phyloP scores from a whole-genome alignment of 2,797 vertebrate genomes.

The Platyrinchus mystaceus region DNA sequence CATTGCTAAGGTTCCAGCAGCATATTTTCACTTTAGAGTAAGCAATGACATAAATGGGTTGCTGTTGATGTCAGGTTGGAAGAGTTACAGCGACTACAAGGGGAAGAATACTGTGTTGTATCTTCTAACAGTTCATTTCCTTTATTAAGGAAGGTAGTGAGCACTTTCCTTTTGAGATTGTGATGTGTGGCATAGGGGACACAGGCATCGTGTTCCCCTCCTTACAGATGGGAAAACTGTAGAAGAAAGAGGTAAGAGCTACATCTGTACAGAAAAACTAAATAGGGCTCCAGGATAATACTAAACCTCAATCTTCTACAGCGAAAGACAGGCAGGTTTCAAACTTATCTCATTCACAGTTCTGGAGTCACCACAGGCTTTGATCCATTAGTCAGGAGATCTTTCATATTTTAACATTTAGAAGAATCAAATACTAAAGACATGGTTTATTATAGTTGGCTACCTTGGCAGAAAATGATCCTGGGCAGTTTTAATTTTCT shows the following conservation, averaged over 20 bases:
- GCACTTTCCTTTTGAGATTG: background rate
- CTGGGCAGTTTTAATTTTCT: background rate
- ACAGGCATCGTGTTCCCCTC: background rate
- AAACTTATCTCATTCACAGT: background rate
- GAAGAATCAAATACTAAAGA: background rate
- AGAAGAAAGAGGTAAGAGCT: background rate
- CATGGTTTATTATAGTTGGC: background rate
- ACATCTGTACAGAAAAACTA: background rate
- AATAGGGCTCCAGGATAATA: background rate
- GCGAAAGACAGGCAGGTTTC: background rate
- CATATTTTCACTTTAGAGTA: background rate
- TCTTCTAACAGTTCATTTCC: background rate
- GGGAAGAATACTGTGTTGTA: background rate
- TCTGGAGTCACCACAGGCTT: background rate
- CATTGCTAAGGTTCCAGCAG: background rate
- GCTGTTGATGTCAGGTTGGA: background rate
- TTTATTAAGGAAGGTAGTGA: background rate
- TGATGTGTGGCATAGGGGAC: background rate
- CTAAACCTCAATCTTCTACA: background rate
- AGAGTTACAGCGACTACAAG: background rate
- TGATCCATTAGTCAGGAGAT: background rate
- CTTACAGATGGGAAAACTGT: background rate
- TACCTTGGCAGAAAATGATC: background rate
- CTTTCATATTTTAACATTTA: background rate
- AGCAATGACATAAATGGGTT: background rate